Evolutionary conservation across 1,140 invertebrate species (phyloP).

Genomic region (Drosophila neocordata): DNA sequence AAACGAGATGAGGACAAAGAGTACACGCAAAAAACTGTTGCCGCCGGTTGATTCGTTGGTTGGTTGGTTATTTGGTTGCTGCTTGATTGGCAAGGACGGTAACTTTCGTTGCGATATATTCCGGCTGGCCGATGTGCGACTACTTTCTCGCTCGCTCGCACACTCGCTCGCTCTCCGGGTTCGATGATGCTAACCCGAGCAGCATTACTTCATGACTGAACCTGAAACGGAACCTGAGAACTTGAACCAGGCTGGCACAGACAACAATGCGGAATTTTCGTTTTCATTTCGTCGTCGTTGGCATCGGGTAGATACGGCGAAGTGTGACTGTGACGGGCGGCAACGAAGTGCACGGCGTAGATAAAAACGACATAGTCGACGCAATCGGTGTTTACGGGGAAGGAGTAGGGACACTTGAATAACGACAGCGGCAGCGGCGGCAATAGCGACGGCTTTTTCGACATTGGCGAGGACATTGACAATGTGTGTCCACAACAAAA

Average conservation of each 20-base stretch:
- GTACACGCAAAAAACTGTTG: slow-evolving; percentile 65
- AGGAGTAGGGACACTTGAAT: slow-evolving; percentile 22
- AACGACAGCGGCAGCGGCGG: slow-evolving; percentile 33
- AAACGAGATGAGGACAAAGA: slow-evolving; percentile 3
- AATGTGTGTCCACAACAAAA: slow-evolving; percentile 21
- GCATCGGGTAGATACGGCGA: slow-evolving; percentile 32
- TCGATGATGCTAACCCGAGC: slow-evolving; percentile 66
- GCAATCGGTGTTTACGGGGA: slow-evolving; percentile 9
- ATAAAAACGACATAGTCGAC: slow-evolving; percentile 39
- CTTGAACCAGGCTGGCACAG: slow-evolving; percentile 51
- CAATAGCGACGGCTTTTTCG: slow-evolving; percentile 26
- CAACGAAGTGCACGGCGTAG: slow-evolving; percentile 65
- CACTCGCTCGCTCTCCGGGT: slow-evolving; percentile 21
- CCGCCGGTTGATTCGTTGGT: slow-evolving; percentile 29
- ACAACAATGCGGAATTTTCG: slow-evolving; percentile 59
- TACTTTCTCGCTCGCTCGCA: slow-evolving; percentile 14
- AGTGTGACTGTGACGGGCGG: slow-evolving; percentile 65
- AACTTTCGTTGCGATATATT: slow-evolving; percentile 35
- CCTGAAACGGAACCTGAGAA: slow-evolving; percentile 32
- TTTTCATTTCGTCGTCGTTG: slow-evolving; percentile 31
- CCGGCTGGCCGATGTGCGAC: slow-evolving; percentile 9
- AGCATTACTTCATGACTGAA: slow-evolving; percentile 75
- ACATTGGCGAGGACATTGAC: slow-evolving; percentile 64
- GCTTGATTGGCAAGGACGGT: slow-evolving; percentile 36
- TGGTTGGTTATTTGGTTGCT: slow-evolving; percentile 13